Evolutionary conservation across 2,113 vertebrate species (phyloP), one percentile per base, ranked within the genome.

Genomic region (Paedocypris sp.): DNA sequence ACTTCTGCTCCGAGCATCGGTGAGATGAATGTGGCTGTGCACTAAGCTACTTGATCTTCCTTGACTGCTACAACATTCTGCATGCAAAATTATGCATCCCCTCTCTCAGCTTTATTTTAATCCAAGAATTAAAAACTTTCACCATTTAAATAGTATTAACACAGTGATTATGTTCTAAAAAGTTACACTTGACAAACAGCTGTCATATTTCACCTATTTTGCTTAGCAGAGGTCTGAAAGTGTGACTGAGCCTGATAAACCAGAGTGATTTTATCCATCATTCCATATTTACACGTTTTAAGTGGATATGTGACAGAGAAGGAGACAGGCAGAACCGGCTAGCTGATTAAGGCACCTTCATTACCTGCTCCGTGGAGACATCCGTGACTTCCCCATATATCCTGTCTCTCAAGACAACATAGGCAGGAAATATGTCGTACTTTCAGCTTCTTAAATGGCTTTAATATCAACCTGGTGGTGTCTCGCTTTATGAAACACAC

Each of bases 81-180:
- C 72, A 73, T 82, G 76, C 71, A 77, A 79, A 84, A 82, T 80
- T 73, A 79, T 74, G 72, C 75, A 73, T 35, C 18, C 23, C 15
- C 35, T 31, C 50, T 52, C 76, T 70, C 79, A 74, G 75, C 76
- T 84, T 84, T 77, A 84, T 77, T 80, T 80, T 84, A 86, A 87
- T 84, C 84, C 84, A 76, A 69, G 71, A 80, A 68, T 83, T 80
- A 76, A 48, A 78, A 82, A 83, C 67, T 81, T 73, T 54, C 67
- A 71, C 66, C 72, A 71, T 83, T 72, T 76, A 83, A 84, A 83
- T 69, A 75, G 82, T 46, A 83, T 85, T 83, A 86, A 71, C 76
- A 70, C 26, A 73, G 71, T 69, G 78, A 82, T 83, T 82, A 86
- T 77, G 63, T 73, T 75, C 36, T 72, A 69, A 68, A 69, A 39